Conservation (phyloP, 2,888 invertebrate species). For the Exocentrus adspersus region DNA sequence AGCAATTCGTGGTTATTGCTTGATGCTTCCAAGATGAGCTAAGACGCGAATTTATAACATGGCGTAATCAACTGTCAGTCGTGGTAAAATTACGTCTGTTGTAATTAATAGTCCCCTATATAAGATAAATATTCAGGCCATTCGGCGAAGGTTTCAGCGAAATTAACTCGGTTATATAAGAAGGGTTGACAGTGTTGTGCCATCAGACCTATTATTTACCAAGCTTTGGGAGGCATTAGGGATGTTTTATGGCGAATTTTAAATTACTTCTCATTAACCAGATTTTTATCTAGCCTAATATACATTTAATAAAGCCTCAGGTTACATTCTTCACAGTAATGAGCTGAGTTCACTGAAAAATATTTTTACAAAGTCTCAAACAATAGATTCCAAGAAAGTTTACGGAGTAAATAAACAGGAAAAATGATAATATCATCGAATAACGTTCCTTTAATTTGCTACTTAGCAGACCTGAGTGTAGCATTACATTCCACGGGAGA, state of each 20-base stretch:
- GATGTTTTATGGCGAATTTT: background rate
- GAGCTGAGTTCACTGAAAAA: no score
- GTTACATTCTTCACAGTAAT: no score
- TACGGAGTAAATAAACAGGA: no score
- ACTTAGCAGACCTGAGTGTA: background rate
- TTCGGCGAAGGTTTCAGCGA: background rate
- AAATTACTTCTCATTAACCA: no score
- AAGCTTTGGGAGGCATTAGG: background rate
- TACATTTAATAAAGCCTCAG: no score
- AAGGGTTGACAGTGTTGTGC: conserved; percentile 3
- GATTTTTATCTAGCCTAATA: no score
- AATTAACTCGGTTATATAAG: background rate
- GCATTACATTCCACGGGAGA: conserved; percentile 9
- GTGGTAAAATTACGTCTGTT: background rate
- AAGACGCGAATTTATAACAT: background rate
- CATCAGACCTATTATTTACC: background rate
- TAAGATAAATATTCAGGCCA: background rate
- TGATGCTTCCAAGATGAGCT: no score
- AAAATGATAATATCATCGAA: background rate
- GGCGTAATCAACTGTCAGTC: conserved; percentile 1
- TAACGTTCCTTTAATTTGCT: conserved; percentile 1
- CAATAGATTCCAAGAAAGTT: no score
- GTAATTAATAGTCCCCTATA: conserved; percentile 5
- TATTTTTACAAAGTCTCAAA: no score
- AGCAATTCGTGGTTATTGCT: background rate